Percentiles rank a stretch among this genome's conserved stretches.
These are phyloP conservation scores for Phylloscopus whistleri DNA, from an alignment of 2,113 vertebrate species.

Conservation along the genomic window DNA sequence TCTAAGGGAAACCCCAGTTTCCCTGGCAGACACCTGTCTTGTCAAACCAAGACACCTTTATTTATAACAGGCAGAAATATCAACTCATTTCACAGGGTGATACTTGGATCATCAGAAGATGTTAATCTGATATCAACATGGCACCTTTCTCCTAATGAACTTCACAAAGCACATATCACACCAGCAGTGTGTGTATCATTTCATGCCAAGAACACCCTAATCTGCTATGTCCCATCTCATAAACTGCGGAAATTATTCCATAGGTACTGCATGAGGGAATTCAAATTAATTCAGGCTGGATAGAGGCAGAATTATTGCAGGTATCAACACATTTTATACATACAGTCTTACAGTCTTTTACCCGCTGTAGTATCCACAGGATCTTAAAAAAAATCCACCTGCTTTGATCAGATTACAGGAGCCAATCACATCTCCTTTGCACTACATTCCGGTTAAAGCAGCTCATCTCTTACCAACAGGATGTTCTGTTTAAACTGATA, in stretches of 20 bases:
- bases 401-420: background rate
- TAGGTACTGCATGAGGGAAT: background rate
- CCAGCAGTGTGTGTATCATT: background rate
- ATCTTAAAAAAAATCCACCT: background rate
- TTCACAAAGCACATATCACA: background rate
- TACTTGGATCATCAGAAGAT: background rate
- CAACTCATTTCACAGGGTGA: background rate
- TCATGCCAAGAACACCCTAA: background rate
- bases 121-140: background rate
- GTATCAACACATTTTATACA: background rate
- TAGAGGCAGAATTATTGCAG: background rate
- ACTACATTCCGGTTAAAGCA: background rate
- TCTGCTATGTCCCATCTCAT: background rate
- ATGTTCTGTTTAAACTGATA: background rate
- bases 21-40: too few relatives aligned
- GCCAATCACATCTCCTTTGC: background rate
- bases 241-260: background rate
- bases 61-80: slow-evolving; percentile 17
- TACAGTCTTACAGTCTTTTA: background rate
- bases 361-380: background rate
- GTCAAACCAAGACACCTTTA: too few relatives aligned
- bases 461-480: background rate
- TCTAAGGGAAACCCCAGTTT: too few relatives aligned
- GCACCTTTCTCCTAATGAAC: background rate
- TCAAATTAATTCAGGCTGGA: background rate